Conservation (phyloP, 2,113 vertebrate genomes). For the Melospiza melodia region DNA sequence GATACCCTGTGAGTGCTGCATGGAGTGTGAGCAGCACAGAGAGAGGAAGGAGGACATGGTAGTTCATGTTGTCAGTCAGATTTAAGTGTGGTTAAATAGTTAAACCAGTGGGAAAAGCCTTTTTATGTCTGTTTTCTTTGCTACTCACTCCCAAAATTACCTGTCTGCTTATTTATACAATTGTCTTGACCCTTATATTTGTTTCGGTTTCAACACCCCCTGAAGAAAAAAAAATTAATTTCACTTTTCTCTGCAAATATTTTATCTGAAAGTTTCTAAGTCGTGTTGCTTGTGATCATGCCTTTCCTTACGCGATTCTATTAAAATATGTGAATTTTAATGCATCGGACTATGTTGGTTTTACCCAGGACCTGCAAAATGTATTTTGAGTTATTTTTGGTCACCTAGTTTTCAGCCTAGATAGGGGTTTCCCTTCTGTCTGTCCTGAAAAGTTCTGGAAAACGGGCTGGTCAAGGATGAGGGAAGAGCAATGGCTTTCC, state of each 20-base stretch:
- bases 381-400: neutral
- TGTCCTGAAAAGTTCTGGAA: neutral
- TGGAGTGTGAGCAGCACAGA: rapidly evolving
- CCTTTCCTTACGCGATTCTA: neutral
- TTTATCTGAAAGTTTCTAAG: neutral
- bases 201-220: neutral
- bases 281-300: neutral
- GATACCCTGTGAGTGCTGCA: neutral
- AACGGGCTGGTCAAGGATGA: neutral
- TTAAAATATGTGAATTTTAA: neutral
- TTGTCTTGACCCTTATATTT: neutral
- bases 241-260: neutral
- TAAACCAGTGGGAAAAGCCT: neutral
- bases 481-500: neutral
- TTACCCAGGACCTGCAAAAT: neutral
- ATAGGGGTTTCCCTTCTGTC: neutral
- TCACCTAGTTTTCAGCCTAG: neutral
- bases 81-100: neutral
- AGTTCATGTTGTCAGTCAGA: neutral
- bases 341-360: neutral
- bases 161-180: neutral
- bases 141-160: neutral
- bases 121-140: neutral
- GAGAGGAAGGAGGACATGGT: neutral
- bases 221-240: neutral